These are phyloP conservation scores for Gymnocypris eckloni DNA, from an alignment of 2,797 vertebrate genomes.

Conservation along the genomic window DNA sequence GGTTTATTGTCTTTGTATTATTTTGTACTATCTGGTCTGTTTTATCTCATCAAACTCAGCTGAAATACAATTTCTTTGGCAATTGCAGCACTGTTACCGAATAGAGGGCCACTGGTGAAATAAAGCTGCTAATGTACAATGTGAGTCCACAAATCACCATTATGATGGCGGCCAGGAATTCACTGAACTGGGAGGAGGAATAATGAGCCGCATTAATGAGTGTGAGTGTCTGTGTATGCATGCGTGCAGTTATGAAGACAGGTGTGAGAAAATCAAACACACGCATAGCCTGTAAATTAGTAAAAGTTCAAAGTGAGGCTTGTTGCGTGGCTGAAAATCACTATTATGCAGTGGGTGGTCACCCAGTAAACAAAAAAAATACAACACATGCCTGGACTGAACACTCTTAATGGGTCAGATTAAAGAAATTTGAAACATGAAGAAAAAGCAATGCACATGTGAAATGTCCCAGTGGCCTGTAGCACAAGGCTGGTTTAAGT, in stretches of 20 bases:
- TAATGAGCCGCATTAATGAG: neutral
- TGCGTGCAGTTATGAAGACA: neutral
- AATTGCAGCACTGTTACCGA: neutral
- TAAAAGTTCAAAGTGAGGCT: neutral
- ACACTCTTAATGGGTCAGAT: neutral
- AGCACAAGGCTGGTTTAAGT: too few species aligned
- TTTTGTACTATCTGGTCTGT: neutral
- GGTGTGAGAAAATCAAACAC: slow-evolving; percentile 2
- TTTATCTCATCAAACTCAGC: neutral
- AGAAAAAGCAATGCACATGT: neutral
- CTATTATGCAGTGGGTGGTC: slow-evolving; percentile 1
- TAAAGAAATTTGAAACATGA: neutral
- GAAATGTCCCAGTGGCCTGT: neutral
- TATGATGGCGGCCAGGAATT: neutral
- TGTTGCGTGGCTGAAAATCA: neutral
- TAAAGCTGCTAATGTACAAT: neutral
- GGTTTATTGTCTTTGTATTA: slow-evolving; percentile 1
- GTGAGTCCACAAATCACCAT: slow-evolving; percentile 27
- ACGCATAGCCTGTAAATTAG: neutral
- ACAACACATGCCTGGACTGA: neutral
- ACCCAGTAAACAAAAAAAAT: neutral
- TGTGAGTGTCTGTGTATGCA: slow-evolving; percentile 7
- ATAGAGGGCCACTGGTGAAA: neutral
- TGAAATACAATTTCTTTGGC: neutral
- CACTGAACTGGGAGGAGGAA: slow-evolving; percentile 4